Conservation (phyloP, 2,113 vertebrate species). For the Hyla sarda region DNA sequence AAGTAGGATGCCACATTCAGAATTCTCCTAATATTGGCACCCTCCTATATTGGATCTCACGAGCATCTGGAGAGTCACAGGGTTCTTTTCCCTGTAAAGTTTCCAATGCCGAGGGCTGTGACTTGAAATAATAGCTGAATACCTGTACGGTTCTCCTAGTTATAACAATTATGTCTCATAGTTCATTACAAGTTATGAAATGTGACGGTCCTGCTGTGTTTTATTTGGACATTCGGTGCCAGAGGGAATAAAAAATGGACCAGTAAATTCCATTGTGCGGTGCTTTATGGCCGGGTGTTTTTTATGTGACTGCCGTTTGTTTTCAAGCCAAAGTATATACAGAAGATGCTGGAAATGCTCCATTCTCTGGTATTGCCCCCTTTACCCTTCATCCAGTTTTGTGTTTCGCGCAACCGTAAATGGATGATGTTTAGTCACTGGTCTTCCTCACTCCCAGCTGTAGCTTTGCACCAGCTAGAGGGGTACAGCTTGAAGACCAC, state of each 20-base stretch:
- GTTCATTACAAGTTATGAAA: constrained; percentile 7
- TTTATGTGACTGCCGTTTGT: constrained; percentile 5
- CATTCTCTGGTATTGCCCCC: not conserved
- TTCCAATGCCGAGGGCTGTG: too few relatives aligned
- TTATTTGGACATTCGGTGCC: constrained; percentile 16
- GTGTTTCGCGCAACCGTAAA: not conserved
- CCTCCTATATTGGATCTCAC: too few relatives aligned
- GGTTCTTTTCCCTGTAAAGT: not conserved
- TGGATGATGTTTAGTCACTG: not conserved
- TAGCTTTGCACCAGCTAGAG: too few relatives aligned
- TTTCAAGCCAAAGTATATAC: not conserved
- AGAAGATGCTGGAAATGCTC: not conserved
- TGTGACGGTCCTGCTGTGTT: not conserved
- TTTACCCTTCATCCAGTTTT: not conserved
- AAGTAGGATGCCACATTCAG: not conserved
- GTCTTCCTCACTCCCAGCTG: not conserved
- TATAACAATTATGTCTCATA: not conserved
- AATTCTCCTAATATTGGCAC: not conserved
- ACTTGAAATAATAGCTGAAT: not conserved
- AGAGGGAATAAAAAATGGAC: constrained; percentile 6
- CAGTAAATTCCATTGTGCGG: not conserved
- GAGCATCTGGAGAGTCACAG: not conserved
- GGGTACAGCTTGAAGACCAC: too few relatives aligned
- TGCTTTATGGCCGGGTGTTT: not conserved
- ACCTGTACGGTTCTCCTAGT: not conserved